Percentiles rank a stretch among this genome's conserved stretches.
Evolutionary conservation across 2,113 vertebrate genomes (phyloP).

Genomic region (Oxyura jamaicensis): DNA sequence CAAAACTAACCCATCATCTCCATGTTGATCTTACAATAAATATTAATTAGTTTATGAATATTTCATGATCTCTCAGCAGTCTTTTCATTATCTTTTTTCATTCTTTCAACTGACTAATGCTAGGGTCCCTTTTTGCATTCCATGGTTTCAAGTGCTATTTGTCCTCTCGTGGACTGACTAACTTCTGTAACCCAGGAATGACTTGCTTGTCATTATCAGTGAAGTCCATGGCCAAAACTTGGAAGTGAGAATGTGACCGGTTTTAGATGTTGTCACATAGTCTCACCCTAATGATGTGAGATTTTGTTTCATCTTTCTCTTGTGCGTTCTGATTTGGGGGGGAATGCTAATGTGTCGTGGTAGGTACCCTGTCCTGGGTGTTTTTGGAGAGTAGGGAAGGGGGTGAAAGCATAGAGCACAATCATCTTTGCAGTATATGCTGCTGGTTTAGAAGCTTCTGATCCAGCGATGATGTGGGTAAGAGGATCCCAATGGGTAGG

Average conservation of each 20-base stretch:
- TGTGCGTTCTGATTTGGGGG: background rate
- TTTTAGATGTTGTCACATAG: background rate
- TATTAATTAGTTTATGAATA: background rate
- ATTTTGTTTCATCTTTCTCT: background rate
- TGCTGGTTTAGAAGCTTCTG: constrained; percentile 3
- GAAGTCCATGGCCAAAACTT: background rate
- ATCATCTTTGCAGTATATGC: background rate
- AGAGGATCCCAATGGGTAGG: background rate
- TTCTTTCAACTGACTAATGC: background rate
- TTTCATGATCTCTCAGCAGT: background rate
- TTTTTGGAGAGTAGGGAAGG: background rate
- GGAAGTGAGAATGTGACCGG: background rate
- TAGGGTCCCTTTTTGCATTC: background rate
- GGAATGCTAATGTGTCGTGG: background rate
- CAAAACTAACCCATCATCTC: background rate
- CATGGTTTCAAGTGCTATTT: background rate
- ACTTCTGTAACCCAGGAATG: background rate
- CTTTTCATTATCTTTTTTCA: background rate
- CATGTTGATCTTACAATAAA: background rate
- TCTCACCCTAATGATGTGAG: background rate
- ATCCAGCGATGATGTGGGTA: background rate
- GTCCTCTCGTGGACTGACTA: background rate
- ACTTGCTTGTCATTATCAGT: background rate
- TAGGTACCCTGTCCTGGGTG: background rate
- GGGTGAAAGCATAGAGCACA: background rate